Evolutionary conservation across 2,797 vertebrate species (phyloP).

Genomic region (Anomalospiza imberbis): DNA sequence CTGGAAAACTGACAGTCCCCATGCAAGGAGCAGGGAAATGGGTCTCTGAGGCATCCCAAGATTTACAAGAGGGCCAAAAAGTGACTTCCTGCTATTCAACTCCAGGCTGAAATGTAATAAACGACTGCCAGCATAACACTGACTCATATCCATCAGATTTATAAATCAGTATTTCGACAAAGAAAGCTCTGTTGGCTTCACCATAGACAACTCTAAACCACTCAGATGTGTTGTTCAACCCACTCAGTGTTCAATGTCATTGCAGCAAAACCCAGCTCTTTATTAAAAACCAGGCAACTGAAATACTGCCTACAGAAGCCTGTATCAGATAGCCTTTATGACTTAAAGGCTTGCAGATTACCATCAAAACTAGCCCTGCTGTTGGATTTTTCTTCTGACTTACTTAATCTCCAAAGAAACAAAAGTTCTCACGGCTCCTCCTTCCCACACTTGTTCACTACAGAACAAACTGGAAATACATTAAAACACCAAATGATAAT

Average conservation of each 20-base stretch:
- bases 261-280: not conserved
- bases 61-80: slow-evolving; percentile 48
- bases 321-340: not conserved
- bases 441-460: not conserved
- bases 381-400: not conserved
- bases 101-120: slow-evolving; percentile 46
- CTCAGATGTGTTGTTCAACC: not conserved
- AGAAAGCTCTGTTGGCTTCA: slow-evolving; percentile 31
- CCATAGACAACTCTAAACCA: not conserved
- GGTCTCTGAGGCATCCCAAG: slow-evolving; percentile 47
- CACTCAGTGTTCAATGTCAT: not conserved
- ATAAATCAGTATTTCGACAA: slow-evolving; percentile 33
- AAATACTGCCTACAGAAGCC: not conserved
- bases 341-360: not conserved
- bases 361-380: not conserved
- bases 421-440: not conserved
- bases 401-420: not conserved
- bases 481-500: not conserved
- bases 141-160: slow-evolving; percentile 64
- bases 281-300: not conserved
- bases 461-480: not conserved
- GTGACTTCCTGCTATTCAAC: slow-evolving; percentile 65
- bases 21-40: slow-evolving; percentile 20
- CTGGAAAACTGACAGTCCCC: slow-evolving; percentile 1
- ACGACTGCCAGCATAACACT: slow-evolving; percentile 53